Base-by-base conservation (phyloP, 37 sponge, comb jelly and placozoan species). In the Chondrosia reniformis region DNA sequence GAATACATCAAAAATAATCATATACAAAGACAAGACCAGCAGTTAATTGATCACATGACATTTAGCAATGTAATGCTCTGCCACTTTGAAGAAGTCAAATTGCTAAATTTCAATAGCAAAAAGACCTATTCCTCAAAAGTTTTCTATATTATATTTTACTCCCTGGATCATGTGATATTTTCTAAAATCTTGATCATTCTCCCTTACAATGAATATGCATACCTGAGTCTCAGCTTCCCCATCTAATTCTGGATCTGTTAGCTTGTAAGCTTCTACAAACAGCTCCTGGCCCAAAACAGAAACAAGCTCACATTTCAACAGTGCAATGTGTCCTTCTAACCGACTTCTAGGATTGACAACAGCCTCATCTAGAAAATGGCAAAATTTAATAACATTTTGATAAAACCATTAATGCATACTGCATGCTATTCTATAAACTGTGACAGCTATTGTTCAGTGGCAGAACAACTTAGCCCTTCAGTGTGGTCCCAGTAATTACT, bases 201-300 rank as follows among this genome's bases (percentile, higher is more conserved):
- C n/a, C n/a, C n/a, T n/a, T n/a, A n/a, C n/a, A n/a, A n/a, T n/a
- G n/a, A n/a, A n/a, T n/a, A n/a, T n/a, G n/a, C n/a, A n/a, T n/a
- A n/a, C n/a, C n/a, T n/a, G n/a, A n/a, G n/a, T 44, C 24, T 69
- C 72, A 69, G 39, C 25, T 39, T 69, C 72, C 12, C 44, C 36
- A 37, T 39, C 72, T 44, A 69, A 44, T 21, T 44, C 72, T 34
- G n/a, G n/a, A 9, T 69, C 72, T 21, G 42, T 24, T 24, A 69
- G n/a, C 39, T 33, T 8, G 72, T 69, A 69, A 25, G 72, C 72
- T 39, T 69, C 42, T 3, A 44, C 3, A 40, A 69, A 69, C 72
- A 69, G 72, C 43, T 69, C 42, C 43, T 69, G 24, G n/a, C 72
- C 72, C n/a, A 69, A 25, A 40, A 21, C 72, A 69, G 44, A 15